These are phyloP conservation scores for Berghia stephanieae DNA, from an alignment of 1,140 invertebrate species.

Conservation along the genomic window DNA sequence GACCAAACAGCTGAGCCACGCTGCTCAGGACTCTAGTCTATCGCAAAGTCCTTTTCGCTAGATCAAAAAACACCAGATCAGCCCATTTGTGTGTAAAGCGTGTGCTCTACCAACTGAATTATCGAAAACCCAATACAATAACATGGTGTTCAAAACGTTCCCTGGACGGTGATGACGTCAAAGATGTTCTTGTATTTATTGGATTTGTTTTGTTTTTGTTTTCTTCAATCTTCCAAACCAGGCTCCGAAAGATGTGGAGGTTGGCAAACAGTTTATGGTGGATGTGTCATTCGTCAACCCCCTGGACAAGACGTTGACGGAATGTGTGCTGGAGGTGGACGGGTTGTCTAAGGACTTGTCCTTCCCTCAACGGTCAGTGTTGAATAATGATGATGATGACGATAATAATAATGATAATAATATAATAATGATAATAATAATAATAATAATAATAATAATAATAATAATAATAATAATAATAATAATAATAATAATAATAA, in stretches of 20 bases:
- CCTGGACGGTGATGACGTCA: no score
- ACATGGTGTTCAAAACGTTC: no score
- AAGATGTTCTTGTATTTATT: background rate
- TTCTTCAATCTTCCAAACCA: constrained; percentile 25
- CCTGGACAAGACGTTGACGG: constrained; percentile 78
- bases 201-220: background rate
- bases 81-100: no score
- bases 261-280: constrained; percentile 74
- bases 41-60: no score
- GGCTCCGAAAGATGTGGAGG: constrained; percentile 71
- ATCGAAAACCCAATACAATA: no score
- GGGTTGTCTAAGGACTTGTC: constrained; percentile 23
- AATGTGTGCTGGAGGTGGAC: constrained; percentile 81
- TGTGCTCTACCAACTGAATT: no score
- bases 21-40: no score
- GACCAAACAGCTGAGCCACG: no score
- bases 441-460: background rate
- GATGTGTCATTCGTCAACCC: constrained; percentile 84
- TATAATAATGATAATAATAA: no score
- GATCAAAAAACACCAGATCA: no score
- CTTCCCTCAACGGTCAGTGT: constrained; percentile 31
- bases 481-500: background rate
- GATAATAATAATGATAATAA: no score
- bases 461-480: background rate
- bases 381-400: background rate